Evolutionary conservation across 1,140 invertebrate species (phyloP).

Genomic region (Melipona quadrifasciata): DNA sequence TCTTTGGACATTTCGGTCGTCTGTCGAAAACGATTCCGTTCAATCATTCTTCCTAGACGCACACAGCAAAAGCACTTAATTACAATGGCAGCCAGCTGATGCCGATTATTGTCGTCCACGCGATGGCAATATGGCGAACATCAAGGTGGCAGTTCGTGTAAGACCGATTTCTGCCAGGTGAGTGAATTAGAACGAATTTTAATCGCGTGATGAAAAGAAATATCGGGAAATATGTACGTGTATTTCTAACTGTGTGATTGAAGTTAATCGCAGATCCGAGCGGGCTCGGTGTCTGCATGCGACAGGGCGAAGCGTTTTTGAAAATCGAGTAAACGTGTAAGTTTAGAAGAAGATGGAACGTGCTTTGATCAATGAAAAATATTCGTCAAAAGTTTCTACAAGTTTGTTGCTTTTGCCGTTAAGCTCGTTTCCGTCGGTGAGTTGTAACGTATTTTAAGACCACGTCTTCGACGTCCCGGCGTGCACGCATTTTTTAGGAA

Average conservation of each 20-base stretch:
- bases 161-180: conserved; percentile 82
- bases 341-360: not conserved
- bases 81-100: conserved; percentile 31
- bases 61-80: not conserved
- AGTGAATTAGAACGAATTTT: conserved; percentile 41
- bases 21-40: too few species aligned
- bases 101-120: conserved; percentile 39
- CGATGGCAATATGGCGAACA: conserved; percentile 80
- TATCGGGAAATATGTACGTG: not conserved
- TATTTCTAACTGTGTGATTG: not conserved
- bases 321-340: not conserved
- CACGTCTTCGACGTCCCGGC: not conserved
- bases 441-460: conserved; percentile 23
- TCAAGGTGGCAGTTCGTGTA: conserved; percentile 83
- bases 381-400: not conserved
- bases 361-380: not conserved
- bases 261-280: not conserved
- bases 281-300: too few species aligned
- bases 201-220: not conserved
- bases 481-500: too few species aligned
- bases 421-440: not conserved
- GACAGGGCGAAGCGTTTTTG: not conserved
- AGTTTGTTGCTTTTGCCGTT: not conserved
- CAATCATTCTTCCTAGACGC: not conserved
- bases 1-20: not conserved